phyloP scores from a whole-genome alignment of 2,888 invertebrate genomes.

The Ophioninae sp. region DNA sequence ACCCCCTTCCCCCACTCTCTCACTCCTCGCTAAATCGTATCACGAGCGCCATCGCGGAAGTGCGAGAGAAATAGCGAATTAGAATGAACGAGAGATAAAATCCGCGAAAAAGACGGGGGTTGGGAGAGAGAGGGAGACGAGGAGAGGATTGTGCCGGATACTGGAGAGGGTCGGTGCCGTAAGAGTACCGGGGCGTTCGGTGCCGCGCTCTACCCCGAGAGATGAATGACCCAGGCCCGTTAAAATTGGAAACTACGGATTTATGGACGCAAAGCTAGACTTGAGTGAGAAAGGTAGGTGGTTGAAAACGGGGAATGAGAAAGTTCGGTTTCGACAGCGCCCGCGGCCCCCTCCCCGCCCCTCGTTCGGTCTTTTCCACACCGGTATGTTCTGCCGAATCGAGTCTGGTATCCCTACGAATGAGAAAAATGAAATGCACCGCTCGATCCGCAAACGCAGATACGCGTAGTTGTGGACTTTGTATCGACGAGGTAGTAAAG shows the following conservation, averaged over 20 bases:
- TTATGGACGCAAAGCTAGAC: slow-evolving; percentile 66
- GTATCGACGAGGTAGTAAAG: slow-evolving; percentile 18
- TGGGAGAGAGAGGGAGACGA: slow-evolving; percentile 21
- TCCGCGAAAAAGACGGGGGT: slow-evolving; percentile 28
- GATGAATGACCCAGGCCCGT: slow-evolving; percentile 69
- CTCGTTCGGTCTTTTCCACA: neutral
- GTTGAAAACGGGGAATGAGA: slow-evolving; percentile 17
- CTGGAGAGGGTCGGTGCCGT: slow-evolving; percentile 6
- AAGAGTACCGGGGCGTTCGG: slow-evolving; percentile 27
- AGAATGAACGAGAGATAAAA: slow-evolving; percentile 44
- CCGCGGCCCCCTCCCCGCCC: slow-evolving; percentile 28
- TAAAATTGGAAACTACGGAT: slow-evolving; percentile 71
- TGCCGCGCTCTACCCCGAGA: slow-evolving; percentile 50
- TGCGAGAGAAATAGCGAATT: slow-evolving; percentile 53
- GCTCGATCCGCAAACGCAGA: neutral
- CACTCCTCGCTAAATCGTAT: slow-evolving; percentile 35
- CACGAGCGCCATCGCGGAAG: slow-evolving; percentile 19
- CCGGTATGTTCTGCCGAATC: slow-evolving; percentile 33
- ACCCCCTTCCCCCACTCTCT: neutral
- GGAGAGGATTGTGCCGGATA: neutral
- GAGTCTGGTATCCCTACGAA: slow-evolving; percentile 46
- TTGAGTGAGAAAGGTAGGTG: slow-evolving; percentile 36
- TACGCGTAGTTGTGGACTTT: slow-evolving; percentile 23
- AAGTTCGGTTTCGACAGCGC: slow-evolving; percentile 57
- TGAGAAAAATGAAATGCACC: slow-evolving; percentile 25